phyloP scores from a whole-genome alignment of 2,888 invertebrate genomes.

The Ophioninae sp. region DNA sequence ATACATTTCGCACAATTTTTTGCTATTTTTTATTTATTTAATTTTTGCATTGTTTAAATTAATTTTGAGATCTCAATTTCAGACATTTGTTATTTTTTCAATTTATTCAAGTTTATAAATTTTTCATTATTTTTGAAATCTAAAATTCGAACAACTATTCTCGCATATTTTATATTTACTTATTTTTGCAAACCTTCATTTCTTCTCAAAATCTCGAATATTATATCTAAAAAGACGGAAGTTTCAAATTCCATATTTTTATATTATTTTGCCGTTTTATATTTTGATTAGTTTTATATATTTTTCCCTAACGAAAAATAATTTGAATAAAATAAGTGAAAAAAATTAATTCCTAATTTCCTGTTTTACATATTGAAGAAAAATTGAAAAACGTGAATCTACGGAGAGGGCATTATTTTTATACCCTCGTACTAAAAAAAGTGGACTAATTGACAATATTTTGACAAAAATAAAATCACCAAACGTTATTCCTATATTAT shows the following conservation, averaged over 20 bases:
- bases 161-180: no score
- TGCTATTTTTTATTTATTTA: background rate
- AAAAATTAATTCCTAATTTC: background rate
- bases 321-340: no score
- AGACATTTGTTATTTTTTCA: no score
- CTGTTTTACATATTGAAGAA: background rate
- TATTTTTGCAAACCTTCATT: background rate
- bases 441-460: constrained; percentile 43
- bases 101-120: no score
- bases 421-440: constrained; percentile 34
- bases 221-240: no score
- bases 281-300: no score
- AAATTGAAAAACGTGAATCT: background rate
- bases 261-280: no score
- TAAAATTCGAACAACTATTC: no score
- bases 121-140: no score
- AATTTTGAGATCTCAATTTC: background rate
- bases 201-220: no score
- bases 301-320: no score
- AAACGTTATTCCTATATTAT: constrained; percentile 12
- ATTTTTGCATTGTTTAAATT: background rate
- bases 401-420: constrained; percentile 5
- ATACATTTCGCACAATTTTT: constrained; percentile 5
- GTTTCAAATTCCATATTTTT: no score
- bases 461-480: constrained; percentile 8